Base-by-base conservation (phyloP, 1,140 invertebrate genomes). In the Drosophila fuyamai region DNA sequence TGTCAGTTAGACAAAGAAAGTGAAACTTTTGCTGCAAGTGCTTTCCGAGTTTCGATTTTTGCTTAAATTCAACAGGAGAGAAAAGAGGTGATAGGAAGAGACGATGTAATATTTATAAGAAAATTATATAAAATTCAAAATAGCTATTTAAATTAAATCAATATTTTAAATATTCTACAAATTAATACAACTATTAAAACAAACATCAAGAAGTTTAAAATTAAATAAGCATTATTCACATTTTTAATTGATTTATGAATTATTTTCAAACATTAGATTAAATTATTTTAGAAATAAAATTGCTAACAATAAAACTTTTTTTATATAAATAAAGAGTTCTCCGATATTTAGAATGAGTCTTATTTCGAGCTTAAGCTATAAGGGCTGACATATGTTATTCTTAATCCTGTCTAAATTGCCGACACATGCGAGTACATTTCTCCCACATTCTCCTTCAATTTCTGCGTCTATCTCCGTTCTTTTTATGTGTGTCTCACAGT, bases 331-430 rank as follows among this genome's bases (percentile, higher is more conserved):
- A 32, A 8, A 32, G 8, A 32, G 29, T 32, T 32, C 2, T 32
- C 2, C 6, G 29, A 32, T 7, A 1, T 32, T 29, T 32, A 32
- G 3, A 0, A 16, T 46, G 14, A 8, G 9, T 18, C 9, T 2
- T 18, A 18, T 16, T 16, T 13, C 1, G 6, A 46, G 18, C 5
- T 7, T 4, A 32, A 7, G 9, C 36, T 35, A 9, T 41, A 41
- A 18, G n/a, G 13, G 43, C 50, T 2, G 29, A 35, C 18, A 29
- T 16, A 55, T 35, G 67, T 48, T 16, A 57, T 70, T 29, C 43
- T 36, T 41, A 55, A 78, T 67, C 46, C 35, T 46, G 9, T 41
- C 36, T 57, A 85, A 84, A 84, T 84, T 84, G 81, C 13, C 62
- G 78, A 63, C 81, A 81, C 78, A 85, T 76, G 78, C 35, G 44